Conservation (phyloP, 1,140 invertebrate species). For the Ptiloglossa arizonensis region DNA sequence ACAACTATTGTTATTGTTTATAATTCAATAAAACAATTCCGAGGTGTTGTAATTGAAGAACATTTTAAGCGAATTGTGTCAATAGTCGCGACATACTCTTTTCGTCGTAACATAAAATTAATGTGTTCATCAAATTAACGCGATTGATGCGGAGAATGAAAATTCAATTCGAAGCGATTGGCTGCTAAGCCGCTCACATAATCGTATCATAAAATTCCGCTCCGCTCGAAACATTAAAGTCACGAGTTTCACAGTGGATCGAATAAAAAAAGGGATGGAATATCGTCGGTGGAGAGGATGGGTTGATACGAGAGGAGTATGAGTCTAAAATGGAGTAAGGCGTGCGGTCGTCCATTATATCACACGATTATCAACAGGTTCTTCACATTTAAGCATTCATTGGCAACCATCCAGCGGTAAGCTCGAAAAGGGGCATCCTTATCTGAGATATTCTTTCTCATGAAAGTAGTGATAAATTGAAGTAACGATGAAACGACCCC, state of each 20-base stretch:
- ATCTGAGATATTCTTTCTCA: constrained; percentile 6
- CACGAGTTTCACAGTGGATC: neutral
- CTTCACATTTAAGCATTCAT: constrained; percentile 77
- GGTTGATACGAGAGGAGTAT: neutral
- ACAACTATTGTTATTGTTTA: too few relatives aligned
- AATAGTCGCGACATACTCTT: too few relatives aligned
- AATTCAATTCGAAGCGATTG: neutral
- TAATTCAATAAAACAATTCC: too few relatives aligned
- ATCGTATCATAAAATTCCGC: neutral
- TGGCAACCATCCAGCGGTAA: constrained; percentile 77
- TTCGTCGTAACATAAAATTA: neutral
- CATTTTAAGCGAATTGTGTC: too few relatives aligned
- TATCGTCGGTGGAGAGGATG: too few relatives aligned
- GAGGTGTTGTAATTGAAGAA: too few relatives aligned
- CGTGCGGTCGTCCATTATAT: constrained; percentile 46
- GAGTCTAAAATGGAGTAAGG: neutral
- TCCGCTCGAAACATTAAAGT: neutral
- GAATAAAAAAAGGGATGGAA: constrained; percentile 11
- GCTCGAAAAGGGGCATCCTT: constrained; percentile 3
- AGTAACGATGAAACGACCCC: neutral
- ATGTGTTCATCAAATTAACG: neutral
- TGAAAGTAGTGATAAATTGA: too few relatives aligned
- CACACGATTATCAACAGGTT: constrained; percentile 78
- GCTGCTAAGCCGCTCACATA: neutral
- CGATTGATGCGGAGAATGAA: neutral